phyloP scores from a whole-genome alignment of 2,113 vertebrate species.

The Sinocyclocheilus anshuiensis region DNA sequence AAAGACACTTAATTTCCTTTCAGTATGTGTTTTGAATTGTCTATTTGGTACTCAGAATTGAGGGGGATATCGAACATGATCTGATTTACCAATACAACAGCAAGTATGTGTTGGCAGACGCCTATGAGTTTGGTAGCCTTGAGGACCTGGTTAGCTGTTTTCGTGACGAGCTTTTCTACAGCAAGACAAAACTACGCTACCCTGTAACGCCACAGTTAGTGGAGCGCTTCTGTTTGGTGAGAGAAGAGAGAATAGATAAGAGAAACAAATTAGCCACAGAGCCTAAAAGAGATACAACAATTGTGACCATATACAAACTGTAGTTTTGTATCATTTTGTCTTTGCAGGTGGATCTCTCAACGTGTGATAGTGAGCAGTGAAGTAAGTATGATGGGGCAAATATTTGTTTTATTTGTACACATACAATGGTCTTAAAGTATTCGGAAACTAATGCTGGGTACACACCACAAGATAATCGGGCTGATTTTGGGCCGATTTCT shows the following conservation, averaged over 20 bases:
- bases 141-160: conserved; percentile 92
- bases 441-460: too few species aligned
- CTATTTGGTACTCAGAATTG: conserved; percentile 76
- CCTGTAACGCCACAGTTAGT: conserved; percentile 89
- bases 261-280: not conserved
- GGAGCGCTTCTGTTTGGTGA: conserved; percentile 83
- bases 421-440: not conserved
- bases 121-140: conserved; percentile 89
- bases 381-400: not conserved
- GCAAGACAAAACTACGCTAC: conserved; percentile 92
- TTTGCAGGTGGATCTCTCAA: not conserved
- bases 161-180: conserved; percentile 85
- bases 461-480: too few species aligned
- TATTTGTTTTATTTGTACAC: not conserved
- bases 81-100: conserved; percentile 85
- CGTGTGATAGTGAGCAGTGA: not conserved
- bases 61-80: conserved; percentile 93
- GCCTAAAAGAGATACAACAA: not conserved
- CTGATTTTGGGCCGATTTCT: too few species aligned
- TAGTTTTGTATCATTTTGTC: not conserved
- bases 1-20: not conserved
- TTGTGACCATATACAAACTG: not conserved
- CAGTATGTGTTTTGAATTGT: not conserved
- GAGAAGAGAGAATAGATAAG: conserved; percentile 40
- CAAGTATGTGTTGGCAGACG: conserved; percentile 87